These are phyloP conservation scores for Heteractis magnifica DNA, from an alignment of 92 coral and sea anemone genomes.

Conservation along the genomic window DNA sequence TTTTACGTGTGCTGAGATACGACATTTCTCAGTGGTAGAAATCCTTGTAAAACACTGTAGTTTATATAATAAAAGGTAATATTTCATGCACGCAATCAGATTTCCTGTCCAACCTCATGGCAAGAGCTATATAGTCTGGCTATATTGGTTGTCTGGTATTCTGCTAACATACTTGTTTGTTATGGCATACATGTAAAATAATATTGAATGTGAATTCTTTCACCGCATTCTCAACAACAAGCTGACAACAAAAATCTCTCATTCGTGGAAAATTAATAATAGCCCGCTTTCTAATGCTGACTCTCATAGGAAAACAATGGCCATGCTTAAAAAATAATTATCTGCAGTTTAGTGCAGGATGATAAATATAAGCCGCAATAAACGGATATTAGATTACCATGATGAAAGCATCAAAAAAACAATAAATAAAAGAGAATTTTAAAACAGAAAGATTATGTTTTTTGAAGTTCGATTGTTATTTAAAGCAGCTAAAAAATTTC, in stretches of 20 bases:
- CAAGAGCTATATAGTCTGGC: neutral
- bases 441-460: too few relatives aligned
- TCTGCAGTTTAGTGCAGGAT: too few relatives aligned
- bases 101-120: neutral
- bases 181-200: neutral
- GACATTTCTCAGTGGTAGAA: too few relatives aligned
- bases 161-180: neutral
- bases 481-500: too few relatives aligned
- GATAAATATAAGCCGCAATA: too few relatives aligned
- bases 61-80: neutral
- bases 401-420: too few relatives aligned
- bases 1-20: too few relatives aligned
- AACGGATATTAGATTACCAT: too few relatives aligned
- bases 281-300: slow-evolving; percentile 2
- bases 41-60: too few relatives aligned
- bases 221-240: neutral
- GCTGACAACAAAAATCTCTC: neutral
- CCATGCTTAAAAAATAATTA: neutral
- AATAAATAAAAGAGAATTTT: too few relatives aligned
- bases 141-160: neutral
- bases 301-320: neutral
- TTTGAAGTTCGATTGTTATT: too few relatives aligned
- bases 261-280: neutral
- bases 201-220: neutral
- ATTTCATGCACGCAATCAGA: neutral